Conservation (phyloP, 2,113 vertebrate genomes). For the Orientallactaga bullata region DNA sequence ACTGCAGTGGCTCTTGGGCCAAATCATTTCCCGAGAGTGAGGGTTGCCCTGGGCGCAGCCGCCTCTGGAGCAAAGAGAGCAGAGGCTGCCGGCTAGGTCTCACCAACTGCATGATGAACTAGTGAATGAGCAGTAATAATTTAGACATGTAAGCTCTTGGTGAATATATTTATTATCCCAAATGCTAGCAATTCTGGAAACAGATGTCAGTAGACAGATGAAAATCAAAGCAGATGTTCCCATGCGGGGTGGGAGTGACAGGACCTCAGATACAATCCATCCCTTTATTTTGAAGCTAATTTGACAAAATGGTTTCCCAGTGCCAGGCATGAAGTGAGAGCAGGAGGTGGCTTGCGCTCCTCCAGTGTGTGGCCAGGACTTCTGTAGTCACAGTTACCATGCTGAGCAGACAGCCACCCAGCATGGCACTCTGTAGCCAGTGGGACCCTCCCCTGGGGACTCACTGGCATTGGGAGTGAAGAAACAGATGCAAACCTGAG, state of each 20-base stretch:
- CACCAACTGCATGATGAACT: too few relatives aligned
- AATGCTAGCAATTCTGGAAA: not conserved
- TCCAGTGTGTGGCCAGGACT: not conserved
- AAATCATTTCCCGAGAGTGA: too few relatives aligned
- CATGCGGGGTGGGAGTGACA: too few relatives aligned
- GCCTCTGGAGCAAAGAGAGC: too few relatives aligned
- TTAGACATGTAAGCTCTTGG: not conserved
- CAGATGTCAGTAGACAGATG: not conserved
- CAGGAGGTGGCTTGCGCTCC: too few relatives aligned
- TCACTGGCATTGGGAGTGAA: not conserved
- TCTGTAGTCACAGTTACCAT: rapidly evolving
- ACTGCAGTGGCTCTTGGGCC: too few relatives aligned
- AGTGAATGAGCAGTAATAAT: too few relatives aligned
- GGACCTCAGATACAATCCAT: not conserved
- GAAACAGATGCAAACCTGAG: too few relatives aligned
- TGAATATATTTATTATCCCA: too few relatives aligned
- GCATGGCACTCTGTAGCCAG: not conserved
- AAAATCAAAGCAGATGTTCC: not conserved
- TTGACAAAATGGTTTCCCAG: not conserved
- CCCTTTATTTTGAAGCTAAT: not conserved
- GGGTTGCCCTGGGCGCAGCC: too few relatives aligned
- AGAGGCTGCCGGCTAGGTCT: not conserved
- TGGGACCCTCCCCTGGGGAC: not conserved
- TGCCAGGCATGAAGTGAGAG: not conserved
- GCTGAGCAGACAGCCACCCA: not conserved